Evolutionary conservation across 2,113 vertebrate genomes (phyloP).

Genomic region (Lepisosteus oculatus): DNA sequence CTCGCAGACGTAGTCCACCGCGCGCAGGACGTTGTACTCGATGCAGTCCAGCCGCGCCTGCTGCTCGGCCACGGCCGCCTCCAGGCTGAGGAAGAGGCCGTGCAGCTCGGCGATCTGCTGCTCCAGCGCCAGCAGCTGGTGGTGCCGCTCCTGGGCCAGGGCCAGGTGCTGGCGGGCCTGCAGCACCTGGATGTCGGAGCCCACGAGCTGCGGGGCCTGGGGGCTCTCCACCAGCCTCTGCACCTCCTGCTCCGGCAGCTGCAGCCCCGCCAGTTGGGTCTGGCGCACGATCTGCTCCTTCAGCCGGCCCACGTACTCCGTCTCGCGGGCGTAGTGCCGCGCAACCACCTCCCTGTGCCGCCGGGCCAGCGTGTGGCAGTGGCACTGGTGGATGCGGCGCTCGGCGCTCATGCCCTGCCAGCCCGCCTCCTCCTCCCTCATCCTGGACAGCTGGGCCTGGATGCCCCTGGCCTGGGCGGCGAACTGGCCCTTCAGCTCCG

Average conservation of each 20-base stretch:
- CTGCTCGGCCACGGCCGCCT: slow-evolving; percentile 47
- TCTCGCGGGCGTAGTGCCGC: slow-evolving; percentile 48
- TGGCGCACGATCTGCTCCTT: slow-evolving; percentile 55
- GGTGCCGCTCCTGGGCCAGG: slow-evolving; percentile 40
- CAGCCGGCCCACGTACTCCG: slow-evolving; percentile 41
- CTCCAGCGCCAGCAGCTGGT: slow-evolving; percentile 59
- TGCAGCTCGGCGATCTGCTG: slow-evolving; percentile 49
- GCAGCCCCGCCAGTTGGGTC: slow-evolving; percentile 48
- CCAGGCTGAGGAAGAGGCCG: slow-evolving; percentile 51
- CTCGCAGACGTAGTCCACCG: slow-evolving; percentile 46
- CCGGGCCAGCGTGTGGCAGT: slow-evolving; percentile 43
- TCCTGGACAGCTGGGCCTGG: slow-evolving; percentile 35
- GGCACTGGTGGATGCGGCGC: slow-evolving; percentile 41
- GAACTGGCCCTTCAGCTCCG: slow-evolving; percentile 34
- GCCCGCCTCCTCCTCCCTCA: slow-evolving; percentile 17
- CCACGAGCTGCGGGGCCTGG: slow-evolving; percentile 38
- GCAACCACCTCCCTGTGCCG: slow-evolving; percentile 34
- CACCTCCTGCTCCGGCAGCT: slow-evolving; percentile 37
- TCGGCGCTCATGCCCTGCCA: background rate
- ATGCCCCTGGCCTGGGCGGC: slow-evolving; percentile 30
- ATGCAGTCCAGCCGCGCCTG: slow-evolving; percentile 50
- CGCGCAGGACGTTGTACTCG: slow-evolving; percentile 50
- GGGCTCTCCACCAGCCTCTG: slow-evolving; percentile 38
- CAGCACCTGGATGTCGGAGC: slow-evolving; percentile 44
- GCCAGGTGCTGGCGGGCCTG: slow-evolving; percentile 41